Base-by-base conservation (phyloP, 1,140 invertebrate genomes). In the Drosophila sucinea region DNA sequence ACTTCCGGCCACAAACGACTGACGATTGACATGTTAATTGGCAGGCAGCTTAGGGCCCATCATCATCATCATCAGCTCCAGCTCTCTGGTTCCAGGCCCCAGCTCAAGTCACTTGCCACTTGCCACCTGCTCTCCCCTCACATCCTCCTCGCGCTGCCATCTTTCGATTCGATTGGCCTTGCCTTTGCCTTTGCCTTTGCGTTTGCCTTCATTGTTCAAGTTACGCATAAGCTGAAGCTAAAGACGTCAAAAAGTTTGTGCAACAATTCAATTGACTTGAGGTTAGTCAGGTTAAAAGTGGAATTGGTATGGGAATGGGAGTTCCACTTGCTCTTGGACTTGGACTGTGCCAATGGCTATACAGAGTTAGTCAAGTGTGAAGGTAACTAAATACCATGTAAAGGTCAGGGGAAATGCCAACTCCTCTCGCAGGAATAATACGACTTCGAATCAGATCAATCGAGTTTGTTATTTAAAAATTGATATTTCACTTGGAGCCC, bases 1-100 rank as follows among this genome's bases (percentile, higher is more conserved):
- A 51, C 80, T 89, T 87, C 84, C 83, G 83, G 73, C 83, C 76
- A 47, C 55, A 67, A 75, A 78, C 75, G 75, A 71, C 72, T 67
- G 65, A 77, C 69, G 61, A 71, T 75, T 79, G 79, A 89, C 84
- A 87, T 89, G 79, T 87, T 87, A 87, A 87, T 87, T 87, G 83
- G 77, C 84, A 71, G 67, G 29, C 71, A 33, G 73, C 58, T 35
- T 41, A 29, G 27, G 56, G 56, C 56, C 71, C 41, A 58, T 67
- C 72, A 68, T 67, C 70, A 57, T 57, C 54, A 55, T 30, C 51
- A 11, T 11, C 27, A n/a, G 23, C 23, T n/a, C 56, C 32, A 23
- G 55, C 6, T 25, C 27, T 11, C 10, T 3, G 11, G 25, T 10
- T 17, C 7, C 25, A 29, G 10, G 29, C 11, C 25, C 56, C 32